These are phyloP conservation scores for Oryzias melastigma DNA, from an alignment of 2,113 vertebrate genomes.

Conservation along the genomic window DNA sequence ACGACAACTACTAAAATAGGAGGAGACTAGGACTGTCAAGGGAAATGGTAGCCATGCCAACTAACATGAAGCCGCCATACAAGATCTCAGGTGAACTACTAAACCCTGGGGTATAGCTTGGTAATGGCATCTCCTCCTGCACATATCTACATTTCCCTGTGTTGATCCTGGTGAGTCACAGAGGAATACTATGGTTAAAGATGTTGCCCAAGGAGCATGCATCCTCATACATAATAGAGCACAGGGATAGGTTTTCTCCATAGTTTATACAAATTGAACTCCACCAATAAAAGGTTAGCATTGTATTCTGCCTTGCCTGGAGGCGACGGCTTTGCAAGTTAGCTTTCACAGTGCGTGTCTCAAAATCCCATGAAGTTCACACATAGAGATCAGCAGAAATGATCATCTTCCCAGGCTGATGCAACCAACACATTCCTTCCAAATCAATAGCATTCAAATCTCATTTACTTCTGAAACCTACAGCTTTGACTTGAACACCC, in stretches of 20 bases:
- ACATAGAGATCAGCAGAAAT: slow-evolving; percentile 36
- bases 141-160: slow-evolving; percentile 37
- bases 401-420: slow-evolving; percentile 13
- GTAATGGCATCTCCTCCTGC: slow-evolving; percentile 66
- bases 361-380: slow-evolving; percentile 31
- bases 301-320: slow-evolving; percentile 34
- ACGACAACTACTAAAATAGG: too few species aligned
- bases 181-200: slow-evolving; percentile 37
- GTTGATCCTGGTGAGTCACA: slow-evolving; percentile 51
- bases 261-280: slow-evolving; percentile 57
- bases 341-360: slow-evolving; percentile 39
- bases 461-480: slow-evolving; percentile 21
- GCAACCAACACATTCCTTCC: slow-evolving; percentile 7
- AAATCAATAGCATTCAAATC: slow-evolving; percentile 21
- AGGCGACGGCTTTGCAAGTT: slow-evolving; percentile 57
- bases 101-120: slow-evolving; percentile 58
- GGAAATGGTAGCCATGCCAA: slow-evolving; percentile 73
- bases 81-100: slow-evolving; percentile 66
- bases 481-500: slow-evolving; percentile 16
- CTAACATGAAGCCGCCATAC: slow-evolving; percentile 58
- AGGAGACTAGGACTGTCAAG: slow-evolving; percentile 34
- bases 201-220: slow-evolving; percentile 25
- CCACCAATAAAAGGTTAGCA: slow-evolving; percentile 36
- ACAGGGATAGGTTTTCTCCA: slow-evolving; percentile 11
- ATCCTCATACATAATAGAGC: slow-evolving; percentile 33